Conservation (phyloP, 2,113 vertebrate genomes). For the Cichladusa arquata region DNA sequence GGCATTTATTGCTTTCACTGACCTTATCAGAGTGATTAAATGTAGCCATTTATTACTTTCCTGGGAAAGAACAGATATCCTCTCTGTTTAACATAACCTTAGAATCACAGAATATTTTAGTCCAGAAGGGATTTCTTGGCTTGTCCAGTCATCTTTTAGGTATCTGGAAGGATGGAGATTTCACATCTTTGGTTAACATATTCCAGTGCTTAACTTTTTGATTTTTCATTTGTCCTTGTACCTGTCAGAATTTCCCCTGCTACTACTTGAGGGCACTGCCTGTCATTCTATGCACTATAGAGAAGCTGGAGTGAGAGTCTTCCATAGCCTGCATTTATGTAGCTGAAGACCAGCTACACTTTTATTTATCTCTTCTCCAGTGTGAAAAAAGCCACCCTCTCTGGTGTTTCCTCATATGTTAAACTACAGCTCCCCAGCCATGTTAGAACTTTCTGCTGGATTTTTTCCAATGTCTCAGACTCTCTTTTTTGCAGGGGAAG, state of each 20-base stretch:
- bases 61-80: background rate
- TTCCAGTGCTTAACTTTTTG: background rate
- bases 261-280: background rate
- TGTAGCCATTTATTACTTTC: background rate
- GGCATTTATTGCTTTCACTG: background rate
- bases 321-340: background rate
- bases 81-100: background rate
- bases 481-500: background rate
- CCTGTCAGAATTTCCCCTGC: background rate
- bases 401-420: background rate
- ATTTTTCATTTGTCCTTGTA: background rate
- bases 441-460: background rate
- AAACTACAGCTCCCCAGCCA: background rate
- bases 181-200: background rate
- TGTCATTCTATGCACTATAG: background rate
- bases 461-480: background rate
- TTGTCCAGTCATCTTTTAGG: background rate
- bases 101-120: background rate
- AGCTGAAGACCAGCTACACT: background rate
- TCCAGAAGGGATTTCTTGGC: background rate
- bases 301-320: background rate
- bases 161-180: background rate
- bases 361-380: background rate
- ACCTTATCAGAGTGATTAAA: background rate
- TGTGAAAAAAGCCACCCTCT: background rate